Evolutionary conservation across 2,888 invertebrate species (phyloP).

Genomic region (Diaprepes abbreviatus): DNA sequence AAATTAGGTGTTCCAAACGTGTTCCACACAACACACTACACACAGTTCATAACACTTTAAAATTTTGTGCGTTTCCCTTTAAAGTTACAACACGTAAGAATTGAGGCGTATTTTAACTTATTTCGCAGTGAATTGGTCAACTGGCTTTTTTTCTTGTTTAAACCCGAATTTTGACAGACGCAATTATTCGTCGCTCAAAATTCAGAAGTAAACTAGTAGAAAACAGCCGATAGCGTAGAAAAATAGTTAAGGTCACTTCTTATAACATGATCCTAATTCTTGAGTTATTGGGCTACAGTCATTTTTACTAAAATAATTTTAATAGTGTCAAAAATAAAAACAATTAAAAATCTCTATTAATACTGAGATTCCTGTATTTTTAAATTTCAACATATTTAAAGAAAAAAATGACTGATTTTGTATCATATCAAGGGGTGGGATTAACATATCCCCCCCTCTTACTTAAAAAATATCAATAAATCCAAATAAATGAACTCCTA

Average conservation of each 20-base stretch:
- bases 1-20: constrained; percentile 1
- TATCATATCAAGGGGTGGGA: too few species aligned
- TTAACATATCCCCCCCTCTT: too few species aligned
- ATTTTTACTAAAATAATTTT: background rate
- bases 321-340: background rate
- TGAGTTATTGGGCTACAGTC: background rate
- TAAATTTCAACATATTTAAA: background rate
- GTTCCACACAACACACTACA: background rate
- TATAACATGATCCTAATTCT: background rate
- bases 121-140: background rate
- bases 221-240: background rate
- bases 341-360: constrained; percentile 7
- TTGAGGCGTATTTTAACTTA: background rate
- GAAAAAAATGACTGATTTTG: background rate
- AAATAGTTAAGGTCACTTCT: constrained; percentile 1
- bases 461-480: too few species aligned
- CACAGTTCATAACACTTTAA: background rate
- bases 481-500: too few species aligned
- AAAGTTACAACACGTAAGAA: background rate
- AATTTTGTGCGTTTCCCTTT: constrained; percentile 7
- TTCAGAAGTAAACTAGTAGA: background rate
- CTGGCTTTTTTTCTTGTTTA: background rate
- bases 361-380: constrained; percentile 5
- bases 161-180: background rate
- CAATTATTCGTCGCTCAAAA: background rate